Base-by-base conservation (phyloP, 2,797 vertebrate species). In the Galagoides demidoff region DNA sequence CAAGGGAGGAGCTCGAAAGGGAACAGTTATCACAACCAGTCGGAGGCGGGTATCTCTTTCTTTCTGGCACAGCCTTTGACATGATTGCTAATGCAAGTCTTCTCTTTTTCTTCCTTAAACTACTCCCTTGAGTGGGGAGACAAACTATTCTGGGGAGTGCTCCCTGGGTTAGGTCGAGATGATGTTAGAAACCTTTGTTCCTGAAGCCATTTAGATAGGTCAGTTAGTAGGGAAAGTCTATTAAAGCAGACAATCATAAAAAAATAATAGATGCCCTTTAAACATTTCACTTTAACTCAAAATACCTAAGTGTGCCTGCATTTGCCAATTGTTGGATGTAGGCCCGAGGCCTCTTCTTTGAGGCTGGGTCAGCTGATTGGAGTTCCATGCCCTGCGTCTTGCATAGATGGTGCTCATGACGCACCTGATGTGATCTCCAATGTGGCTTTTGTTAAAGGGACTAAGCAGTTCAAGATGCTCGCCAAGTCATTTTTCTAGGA, bases 201-300 rank as follows among this genome's bases (percentile, higher is more conserved):
- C 43, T 90, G 57, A 87, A 39, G 39, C 66, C 20, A 6, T 74
- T 45, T 89, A 39, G 34, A 27, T 23, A 78, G 76, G 27, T 92
- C 49, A 89, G 66, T 89, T 96, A 83, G 43, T 76, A 96, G 94
- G 74, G 85, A 95, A 85, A 83, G 86, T 92, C 81, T 82, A 90
- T 92, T 96, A 96, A 95, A 96, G 71, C 25, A 37, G 63, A 84
- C 55, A 87, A 83, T 68, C 94, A 88, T 97, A 96, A 97, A 96
- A 95, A 74, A 87, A 85, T 83, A 94, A 93, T 88, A 82, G 79
- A 90, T 79, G 10, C 11, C 64, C 49, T 59, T 64, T 89, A 94
- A 89, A 92, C 13, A 37, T 94, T 91, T 84, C 39, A 92, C 90
- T 95, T 92, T 88, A 94, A 82, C 43, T 85, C 92, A 92, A 89